Base-by-base conservation (phyloP, 2,888 invertebrate genomes). In the Spatulosminthurus flaviceps region DNA sequence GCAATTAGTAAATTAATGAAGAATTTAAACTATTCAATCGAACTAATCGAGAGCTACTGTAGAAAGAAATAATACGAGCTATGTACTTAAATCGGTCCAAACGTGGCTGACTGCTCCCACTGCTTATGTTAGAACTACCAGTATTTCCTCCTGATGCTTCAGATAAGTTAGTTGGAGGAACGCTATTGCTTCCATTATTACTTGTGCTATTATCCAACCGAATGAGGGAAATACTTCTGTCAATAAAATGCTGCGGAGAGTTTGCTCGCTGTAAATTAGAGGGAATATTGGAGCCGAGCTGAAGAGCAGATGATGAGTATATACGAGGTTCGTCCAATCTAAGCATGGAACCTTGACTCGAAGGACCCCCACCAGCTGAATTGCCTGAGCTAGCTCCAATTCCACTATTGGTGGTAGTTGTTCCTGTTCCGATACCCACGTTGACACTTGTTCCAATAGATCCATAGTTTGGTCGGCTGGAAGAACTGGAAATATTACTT, bases 181-280 rank as follows among this genome's bases (percentile, higher is more conserved):
- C 73, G 1, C 77, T 74, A 71, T 79, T 81, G 13, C 61, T 81
- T 34, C 81, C 83, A 77, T 80, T 83, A 81, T 84, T 84, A 77
- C 80, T 82, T 80, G 83, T 82, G 43, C 42, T 72, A 66, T 79
- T 81, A 72, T 85, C 85, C 76, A 85, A 78, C 70, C 85, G 81
- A 74, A 85, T 85, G 28, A 85, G 79, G 29, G 85, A 85, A 61
- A 85, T 85, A 34, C 84, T 84, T n/a, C 85, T 75, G 69, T 85
- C 85, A 41, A 84, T 85, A 78, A 83, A 85, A 69, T 84, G 84
- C 73, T 83, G 83, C 4, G 85, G 85, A 34, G 85, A 85, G 51
- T 83, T 82, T 60, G 85, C 83, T 80, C 85, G 75, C 77, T 83
- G 83, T 61, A 73, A 21, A 28, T 61, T 42, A 7, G 79, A 34